Evolutionary conservation across 2,797 vertebrate species (phyloP).

Genomic region (Nyctalus aviator): DNA sequence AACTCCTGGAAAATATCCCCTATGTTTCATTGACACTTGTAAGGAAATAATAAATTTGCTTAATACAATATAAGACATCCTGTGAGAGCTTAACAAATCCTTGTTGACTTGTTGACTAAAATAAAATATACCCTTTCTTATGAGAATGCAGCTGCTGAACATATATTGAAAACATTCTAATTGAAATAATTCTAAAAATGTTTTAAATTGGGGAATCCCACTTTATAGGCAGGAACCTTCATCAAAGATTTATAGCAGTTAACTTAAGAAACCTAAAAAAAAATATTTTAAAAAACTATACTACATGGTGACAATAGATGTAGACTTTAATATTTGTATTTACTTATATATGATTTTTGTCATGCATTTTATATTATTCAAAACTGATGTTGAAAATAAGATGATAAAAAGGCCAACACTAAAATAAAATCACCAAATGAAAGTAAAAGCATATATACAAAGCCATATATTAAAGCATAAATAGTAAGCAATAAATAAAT

Average conservation of each 20-base stretch:
- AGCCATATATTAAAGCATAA: not conserved
- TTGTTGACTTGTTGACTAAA: slow-evolving; percentile 44
- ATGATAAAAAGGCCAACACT: not conserved
- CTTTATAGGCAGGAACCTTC: not conserved
- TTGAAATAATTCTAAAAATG: slow-evolving; percentile 40
- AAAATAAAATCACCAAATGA: not conserved
- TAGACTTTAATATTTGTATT: not conserved
- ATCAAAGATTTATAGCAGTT: not conserved
- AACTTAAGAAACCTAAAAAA: not conserved
- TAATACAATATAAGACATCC: not conserved
- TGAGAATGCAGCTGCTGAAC: not conserved
- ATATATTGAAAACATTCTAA: slow-evolving; percentile 32
- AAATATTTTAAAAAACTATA: not conserved
- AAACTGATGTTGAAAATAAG: not conserved
- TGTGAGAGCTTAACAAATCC: slow-evolving; percentile 26
- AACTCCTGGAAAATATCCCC: not conserved
- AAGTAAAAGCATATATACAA: not conserved
- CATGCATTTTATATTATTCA: not conserved
- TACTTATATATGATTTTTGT: not conserved
- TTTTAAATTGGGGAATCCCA: not conserved
- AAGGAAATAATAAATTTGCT: slow-evolving; percentile 25
- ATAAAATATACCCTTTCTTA: not conserved
- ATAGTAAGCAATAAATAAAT: not conserved
- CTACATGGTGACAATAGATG: not conserved
- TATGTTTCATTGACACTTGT: not conserved